phyloP scores from a whole-genome alignment of 2,113 vertebrate genomes.

The Mastomys coucha region DNA sequence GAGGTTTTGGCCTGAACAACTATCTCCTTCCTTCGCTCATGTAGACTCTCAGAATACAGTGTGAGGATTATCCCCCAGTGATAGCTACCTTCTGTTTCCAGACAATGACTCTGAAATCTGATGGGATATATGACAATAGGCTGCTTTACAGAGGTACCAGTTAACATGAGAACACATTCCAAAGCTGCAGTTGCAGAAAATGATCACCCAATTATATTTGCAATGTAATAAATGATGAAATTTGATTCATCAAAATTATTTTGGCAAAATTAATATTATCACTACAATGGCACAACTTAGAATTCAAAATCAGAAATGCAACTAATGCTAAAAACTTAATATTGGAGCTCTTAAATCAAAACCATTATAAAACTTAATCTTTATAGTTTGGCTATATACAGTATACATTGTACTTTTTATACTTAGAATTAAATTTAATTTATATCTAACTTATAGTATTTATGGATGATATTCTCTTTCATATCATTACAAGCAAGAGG shows the following conservation, averaged over 20 bases:
- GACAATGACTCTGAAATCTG: not conserved
- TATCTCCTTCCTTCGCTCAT: not conserved
- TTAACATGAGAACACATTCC: not conserved
- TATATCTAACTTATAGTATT: not conserved
- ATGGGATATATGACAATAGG: not conserved
- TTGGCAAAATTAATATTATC: not conserved
- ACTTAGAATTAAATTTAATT: not conserved
- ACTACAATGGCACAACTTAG: not conserved
- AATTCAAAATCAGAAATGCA: not conserved
- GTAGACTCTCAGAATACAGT: not conserved
- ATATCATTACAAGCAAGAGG: not conserved
- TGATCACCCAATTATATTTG: not conserved
- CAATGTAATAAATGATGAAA: not conserved
- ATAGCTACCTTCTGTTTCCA: not conserved
- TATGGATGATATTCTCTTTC: conserved; percentile 7
- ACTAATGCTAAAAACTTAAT: conserved; percentile 32
- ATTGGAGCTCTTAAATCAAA: conserved; percentile 41
- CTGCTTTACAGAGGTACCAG: not conserved
- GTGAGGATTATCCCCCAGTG: not conserved
- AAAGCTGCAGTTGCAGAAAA: not conserved
- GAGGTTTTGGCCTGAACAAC: not conserved
- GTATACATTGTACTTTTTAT: not conserved
- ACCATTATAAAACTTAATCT: conserved; percentile 11
- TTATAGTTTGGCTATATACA: not conserved
- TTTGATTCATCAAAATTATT: not conserved